Evolutionary conservation across 2,888 invertebrate genomes (phyloP).

Genomic region (Dolichopus griseipennis): DNA sequence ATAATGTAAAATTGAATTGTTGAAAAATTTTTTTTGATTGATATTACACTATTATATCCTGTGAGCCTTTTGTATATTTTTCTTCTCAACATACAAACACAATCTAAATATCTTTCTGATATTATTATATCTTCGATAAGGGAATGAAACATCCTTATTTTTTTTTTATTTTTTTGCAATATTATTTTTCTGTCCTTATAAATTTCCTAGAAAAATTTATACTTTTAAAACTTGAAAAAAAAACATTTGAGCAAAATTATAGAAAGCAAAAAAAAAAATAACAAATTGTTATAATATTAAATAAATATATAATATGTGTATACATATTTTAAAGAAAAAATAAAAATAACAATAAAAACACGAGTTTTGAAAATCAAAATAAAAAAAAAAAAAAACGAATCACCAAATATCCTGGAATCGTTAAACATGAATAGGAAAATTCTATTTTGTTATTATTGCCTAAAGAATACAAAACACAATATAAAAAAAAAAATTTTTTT

Average conservation of each 20-base stretch:
- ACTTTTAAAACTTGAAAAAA: not conserved
- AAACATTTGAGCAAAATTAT: not conserved
- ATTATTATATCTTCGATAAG: not conserved
- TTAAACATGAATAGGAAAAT: conserved; percentile 6
- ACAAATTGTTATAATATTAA: not conserved
- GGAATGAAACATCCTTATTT: not conserved
- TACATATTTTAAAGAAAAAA: not conserved
- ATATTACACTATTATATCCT: conserved; percentile 4
- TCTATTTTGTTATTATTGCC: conserved; percentile 6
- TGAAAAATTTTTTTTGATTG: not conserved
- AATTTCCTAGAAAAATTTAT: not conserved
- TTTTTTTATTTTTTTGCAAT: not conserved
- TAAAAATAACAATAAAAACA: not conserved
- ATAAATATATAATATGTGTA: not conserved
- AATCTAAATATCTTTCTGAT: no score
- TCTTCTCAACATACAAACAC: not conserved
- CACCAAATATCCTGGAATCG: not conserved
- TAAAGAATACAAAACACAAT: not conserved
- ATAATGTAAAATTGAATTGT: conserved; percentile 4
- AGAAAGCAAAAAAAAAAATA: not conserved
- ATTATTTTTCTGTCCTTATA: not conserved
- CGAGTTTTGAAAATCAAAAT: no score
- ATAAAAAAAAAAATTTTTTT: not conserved
- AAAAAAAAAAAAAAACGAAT: no score
- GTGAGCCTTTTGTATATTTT: not conserved